These are phyloP conservation scores for Dendropsophus ebraccatus DNA, from an alignment of 2,113 vertebrate species.

Conservation along the genomic window DNA sequence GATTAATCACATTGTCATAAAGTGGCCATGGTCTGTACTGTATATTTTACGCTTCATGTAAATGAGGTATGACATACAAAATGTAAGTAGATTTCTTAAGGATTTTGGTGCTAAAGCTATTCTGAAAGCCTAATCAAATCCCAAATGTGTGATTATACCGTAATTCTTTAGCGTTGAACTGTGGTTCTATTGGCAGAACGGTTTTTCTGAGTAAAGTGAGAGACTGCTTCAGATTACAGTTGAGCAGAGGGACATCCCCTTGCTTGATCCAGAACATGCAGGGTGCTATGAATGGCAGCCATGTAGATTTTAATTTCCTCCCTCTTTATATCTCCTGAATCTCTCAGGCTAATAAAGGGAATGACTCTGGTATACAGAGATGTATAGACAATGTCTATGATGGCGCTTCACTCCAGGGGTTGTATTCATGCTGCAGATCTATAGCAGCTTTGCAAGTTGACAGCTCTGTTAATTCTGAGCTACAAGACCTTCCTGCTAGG, in stretches of 20 bases:
- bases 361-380: background rate
- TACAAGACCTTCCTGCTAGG: background rate
- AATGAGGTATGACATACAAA: no score
- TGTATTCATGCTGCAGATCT: background rate
- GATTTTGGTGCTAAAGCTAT: no score
- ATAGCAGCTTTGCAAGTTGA: background rate
- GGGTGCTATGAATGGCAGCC: background rate
- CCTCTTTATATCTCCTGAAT: background rate
- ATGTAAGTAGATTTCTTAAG: no score
- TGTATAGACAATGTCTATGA: background rate
- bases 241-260: background rate
- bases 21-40: no score
- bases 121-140: no score
- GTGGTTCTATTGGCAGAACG: background rate
- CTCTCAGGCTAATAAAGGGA: no score
- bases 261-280: background rate
- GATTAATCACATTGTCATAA: no score
- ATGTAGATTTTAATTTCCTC: background rate
- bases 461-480: background rate
- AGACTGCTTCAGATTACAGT: background rate
- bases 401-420: background rate
- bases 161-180: background rate
- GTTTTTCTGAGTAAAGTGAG: background rate
- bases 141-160: background rate
- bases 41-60: no score